Percentiles rank a stretch among this genome's conserved stretches.
phyloP scores from a whole-genome alignment of 2,797 vertebrate species.

The Adelosebastes latens region DNA sequence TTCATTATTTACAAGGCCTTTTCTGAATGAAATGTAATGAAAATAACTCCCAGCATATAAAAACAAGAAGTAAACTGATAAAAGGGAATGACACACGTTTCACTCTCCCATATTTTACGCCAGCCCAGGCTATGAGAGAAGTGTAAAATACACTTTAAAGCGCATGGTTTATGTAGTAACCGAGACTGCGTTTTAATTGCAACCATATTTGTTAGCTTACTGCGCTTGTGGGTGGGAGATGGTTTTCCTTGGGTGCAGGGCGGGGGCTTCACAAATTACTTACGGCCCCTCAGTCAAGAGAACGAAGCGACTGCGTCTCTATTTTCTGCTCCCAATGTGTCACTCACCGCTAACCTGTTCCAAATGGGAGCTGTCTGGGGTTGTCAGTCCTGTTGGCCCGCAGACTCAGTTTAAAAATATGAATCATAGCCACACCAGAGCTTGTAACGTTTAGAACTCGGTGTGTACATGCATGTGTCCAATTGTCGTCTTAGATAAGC shows the following conservation, averaged over 20 bases:
- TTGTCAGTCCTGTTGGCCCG: conserved; percentile 25
- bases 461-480: conserved; percentile 1
- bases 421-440: conserved; percentile 45
- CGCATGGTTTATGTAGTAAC: conserved; percentile 42
- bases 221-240: conserved; percentile 45
- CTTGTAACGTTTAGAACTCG: conserved; percentile 4
- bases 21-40: conserved; percentile 22
- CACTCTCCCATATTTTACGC: conserved; percentile 31
- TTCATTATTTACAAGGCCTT: conserved; percentile 2
- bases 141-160: conserved; percentile 30
- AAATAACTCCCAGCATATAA: conserved; percentile 12
- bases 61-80: conserved; percentile 2
- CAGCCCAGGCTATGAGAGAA: not conserved
- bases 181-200: conserved; percentile 61
- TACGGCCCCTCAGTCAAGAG: conserved; percentile 6
- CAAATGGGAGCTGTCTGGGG: conserved; percentile 31
- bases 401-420: conserved; percentile 33
- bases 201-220: conserved; percentile 54
- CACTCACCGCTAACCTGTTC: conserved; percentile 46
- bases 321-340: conserved; percentile 54
- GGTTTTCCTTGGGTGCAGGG: conserved; percentile 34
- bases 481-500: conserved; percentile 46
- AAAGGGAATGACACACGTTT: conserved; percentile 17
- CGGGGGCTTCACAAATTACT: conserved; percentile 42
- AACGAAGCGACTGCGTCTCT: conserved; percentile 17